phyloP scores from a whole-genome alignment of 2,888 invertebrate species.

The Cryptophagus acutangulus region DNA sequence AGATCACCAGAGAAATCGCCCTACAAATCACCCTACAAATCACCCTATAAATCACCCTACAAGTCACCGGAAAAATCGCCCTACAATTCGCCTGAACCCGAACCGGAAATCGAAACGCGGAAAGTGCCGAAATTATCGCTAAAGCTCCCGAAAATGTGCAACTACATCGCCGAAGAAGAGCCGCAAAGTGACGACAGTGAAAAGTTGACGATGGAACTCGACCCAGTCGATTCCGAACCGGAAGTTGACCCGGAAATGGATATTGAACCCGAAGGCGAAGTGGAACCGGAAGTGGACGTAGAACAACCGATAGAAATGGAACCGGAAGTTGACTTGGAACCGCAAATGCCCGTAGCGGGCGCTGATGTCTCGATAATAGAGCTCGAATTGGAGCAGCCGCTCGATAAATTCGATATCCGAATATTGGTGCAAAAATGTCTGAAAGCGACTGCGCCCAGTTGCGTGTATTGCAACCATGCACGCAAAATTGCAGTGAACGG shows the following conservation, averaged over 20 bases:
- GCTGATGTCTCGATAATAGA: conserved; percentile 65
- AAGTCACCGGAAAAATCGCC: too few species aligned
- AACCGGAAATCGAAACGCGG: conserved; percentile 35
- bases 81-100: too few species aligned
- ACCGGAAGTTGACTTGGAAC: conserved; percentile 16
- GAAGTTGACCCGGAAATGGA: conserved; percentile 37
- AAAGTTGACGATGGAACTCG: conserved; percentile 56
- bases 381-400: conserved; percentile 65
- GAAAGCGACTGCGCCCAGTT: conserved; percentile 61
- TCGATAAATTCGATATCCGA: conserved; percentile 70
- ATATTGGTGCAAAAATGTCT: conserved; percentile 71
- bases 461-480: conserved; percentile 83
- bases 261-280: conserved; percentile 17
- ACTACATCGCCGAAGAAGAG: conserved; percentile 38
- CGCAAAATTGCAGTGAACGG: conserved; percentile 80
- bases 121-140: conserved; percentile 65
- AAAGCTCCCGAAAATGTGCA: conserved; percentile 48
- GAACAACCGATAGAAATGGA: conserved; percentile 14
- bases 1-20: conserved; percentile 17
- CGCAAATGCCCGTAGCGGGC: conserved; percentile 50
- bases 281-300: conserved; percentile 37
- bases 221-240: conserved; percentile 45
- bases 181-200: conserved; percentile 55
- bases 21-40: too few species aligned
- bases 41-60: too few species aligned